phyloP scores from a whole-genome alignment of 2,113 vertebrate genomes.

The Amblyopsis rosae region DNA sequence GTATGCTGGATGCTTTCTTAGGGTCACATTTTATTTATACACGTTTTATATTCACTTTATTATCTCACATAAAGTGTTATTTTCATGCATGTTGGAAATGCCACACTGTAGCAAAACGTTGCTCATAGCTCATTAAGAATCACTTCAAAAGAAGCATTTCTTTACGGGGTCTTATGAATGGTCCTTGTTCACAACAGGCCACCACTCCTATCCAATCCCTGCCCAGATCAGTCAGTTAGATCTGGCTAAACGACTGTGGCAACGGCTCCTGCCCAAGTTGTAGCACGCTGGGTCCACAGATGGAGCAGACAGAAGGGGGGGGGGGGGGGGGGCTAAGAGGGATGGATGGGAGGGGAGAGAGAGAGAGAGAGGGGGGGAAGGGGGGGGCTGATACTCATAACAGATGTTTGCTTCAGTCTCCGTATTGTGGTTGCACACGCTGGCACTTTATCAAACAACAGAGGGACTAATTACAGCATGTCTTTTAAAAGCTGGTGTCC shows the following conservation, averaged over 20 bases:
- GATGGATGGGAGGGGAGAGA: background rate
- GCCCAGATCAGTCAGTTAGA: constrained; percentile 64
- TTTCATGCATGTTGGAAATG: no score
- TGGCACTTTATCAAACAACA: constrained; percentile 65
- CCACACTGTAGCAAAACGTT: no score
- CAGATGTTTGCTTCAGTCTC: constrained; percentile 72
- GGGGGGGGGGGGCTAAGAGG: background rate
- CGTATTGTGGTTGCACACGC: constrained; percentile 62
- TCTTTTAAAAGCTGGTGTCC: constrained; percentile 40
- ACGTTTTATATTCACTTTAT: background rate
- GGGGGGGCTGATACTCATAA: constrained; percentile 52
- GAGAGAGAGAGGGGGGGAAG: background rate
- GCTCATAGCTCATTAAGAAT: no score
- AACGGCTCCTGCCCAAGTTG: constrained; percentile 54
- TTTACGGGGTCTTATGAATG: no score
- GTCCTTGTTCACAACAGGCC: constrained; percentile 53
- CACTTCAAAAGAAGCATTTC: no score
- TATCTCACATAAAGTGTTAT: no score
- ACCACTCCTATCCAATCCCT: constrained; percentile 49
- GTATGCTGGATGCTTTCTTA: constrained; percentile 32
- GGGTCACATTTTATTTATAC: background rate
- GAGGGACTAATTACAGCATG: constrained; percentile 49
- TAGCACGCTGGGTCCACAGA: constrained; percentile 74
- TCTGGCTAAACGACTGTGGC: constrained; percentile 63
- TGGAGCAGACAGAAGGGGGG: constrained; percentile 72